Evolutionary conservation across 2,113 vertebrate species (phyloP).

Genomic region (Pollachius pollachius): DNA sequence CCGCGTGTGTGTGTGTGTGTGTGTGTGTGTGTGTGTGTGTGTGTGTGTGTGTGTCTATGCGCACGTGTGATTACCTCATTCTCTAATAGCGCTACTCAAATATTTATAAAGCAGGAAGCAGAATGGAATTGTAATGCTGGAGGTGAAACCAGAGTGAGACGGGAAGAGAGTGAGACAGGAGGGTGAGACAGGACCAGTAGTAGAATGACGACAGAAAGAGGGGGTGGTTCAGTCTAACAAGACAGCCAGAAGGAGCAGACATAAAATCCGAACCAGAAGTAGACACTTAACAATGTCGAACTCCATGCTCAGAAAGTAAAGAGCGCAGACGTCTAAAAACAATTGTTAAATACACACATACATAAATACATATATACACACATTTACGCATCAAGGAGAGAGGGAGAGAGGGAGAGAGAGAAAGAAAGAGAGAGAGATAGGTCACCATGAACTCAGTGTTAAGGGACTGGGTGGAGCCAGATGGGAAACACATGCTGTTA

Average conservation of each 20-base stretch:
- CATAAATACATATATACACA: neutral
- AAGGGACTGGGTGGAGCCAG: constrained; percentile 61
- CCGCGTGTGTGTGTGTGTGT: neutral
- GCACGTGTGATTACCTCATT: constrained; percentile 52
- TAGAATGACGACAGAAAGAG: neutral
- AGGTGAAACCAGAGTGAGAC: neutral
- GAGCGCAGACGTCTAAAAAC: no score
- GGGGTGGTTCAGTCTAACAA: neutral
- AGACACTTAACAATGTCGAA: no score
- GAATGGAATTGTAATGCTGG: constrained; percentile 50
- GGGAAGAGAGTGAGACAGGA: constrained; percentile 3
- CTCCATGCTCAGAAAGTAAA: no score
- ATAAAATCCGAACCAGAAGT: no score
- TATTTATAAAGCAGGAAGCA: constrained; percentile 67
- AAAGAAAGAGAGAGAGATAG: constrained; percentile 16
- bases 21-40: constrained; percentile 40
- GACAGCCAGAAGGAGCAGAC: neutral
- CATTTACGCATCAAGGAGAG: neutral
- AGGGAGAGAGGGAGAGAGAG: neutral
- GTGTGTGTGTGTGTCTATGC: constrained; percentile 4
- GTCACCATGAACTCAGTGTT: constrained; percentile 40
- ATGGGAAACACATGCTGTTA: constrained; percentile 62
- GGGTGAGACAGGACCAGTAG: constrained; percentile 1
- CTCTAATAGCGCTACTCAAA: constrained; percentile 64
- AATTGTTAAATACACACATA: neutral